A percentile compares a stretch with the other conserved stretches of the same genome.
Evolutionary conservation across 2,113 vertebrate genomes (phyloP).

Genomic region (Saimiri boliviensis): DNA sequence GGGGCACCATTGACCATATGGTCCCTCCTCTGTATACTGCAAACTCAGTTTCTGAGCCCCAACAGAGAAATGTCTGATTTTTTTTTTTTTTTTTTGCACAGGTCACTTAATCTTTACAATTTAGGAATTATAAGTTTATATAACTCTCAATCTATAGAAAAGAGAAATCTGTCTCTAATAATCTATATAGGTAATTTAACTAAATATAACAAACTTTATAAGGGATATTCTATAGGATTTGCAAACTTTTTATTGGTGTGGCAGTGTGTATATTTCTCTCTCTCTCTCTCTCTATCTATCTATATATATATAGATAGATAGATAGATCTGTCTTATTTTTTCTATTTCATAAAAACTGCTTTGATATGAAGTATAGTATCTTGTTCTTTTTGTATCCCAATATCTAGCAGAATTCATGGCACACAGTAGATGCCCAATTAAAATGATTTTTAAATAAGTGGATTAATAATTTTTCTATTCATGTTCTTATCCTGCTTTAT

Average conservation of each 20-base stretch:
- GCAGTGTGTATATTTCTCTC: not conserved
- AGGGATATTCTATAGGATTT: not conserved
- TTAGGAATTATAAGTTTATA: not conserved
- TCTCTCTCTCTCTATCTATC: not conserved
- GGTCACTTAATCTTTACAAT: not conserved
- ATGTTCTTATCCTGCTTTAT: not conserved
- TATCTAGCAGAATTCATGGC: not conserved
- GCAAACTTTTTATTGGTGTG: not conserved
- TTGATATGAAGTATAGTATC: not conserved
- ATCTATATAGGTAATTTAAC: not conserved
- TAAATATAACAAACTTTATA: not conserved
- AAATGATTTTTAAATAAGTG: conserved; percentile 23
- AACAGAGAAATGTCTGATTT: not conserved
- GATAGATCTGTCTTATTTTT: not conserved
- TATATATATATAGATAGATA: not conserved
- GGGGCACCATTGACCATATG: not conserved
- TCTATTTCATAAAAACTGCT: not conserved
- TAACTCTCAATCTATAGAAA: not conserved
- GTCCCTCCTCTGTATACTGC: not conserved
- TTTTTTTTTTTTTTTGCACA: not conserved
- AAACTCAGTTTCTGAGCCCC: not conserved
- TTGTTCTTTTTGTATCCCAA: not conserved
- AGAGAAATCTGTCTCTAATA: not conserved
- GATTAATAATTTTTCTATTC: not conserved
- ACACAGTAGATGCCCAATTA: not conserved